Conservation (phyloP, 2,888 invertebrate species). For the Mythimna ferrago region DNA sequence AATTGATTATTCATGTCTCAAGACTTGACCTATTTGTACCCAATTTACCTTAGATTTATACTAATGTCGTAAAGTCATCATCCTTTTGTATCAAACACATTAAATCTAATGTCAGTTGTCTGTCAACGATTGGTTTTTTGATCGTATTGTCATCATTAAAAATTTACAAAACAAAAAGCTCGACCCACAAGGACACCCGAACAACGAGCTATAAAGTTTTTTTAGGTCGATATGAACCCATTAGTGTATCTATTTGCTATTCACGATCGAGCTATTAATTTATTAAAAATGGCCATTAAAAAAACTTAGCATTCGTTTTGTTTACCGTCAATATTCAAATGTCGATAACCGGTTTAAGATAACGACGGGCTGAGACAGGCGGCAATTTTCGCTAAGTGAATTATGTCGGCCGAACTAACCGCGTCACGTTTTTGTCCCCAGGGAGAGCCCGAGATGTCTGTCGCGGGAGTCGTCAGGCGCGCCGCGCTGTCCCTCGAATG, state of each 20-base stretch:
- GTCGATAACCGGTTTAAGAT: slow-evolving; percentile 71
- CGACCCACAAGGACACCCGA: slow-evolving; percentile 54
- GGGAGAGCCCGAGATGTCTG: slow-evolving; percentile 96
- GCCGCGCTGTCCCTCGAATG: slow-evolving; percentile 94
- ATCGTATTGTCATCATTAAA: slow-evolving; percentile 46
- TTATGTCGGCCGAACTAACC: slow-evolving; percentile 71
- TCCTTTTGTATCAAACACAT: slow-evolving; percentile 44
- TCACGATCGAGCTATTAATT: slow-evolving; percentile 70
- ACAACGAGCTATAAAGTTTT: slow-evolving; percentile 56
- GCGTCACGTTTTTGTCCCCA: slow-evolving; percentile 89
- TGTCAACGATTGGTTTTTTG: slow-evolving; percentile 40
- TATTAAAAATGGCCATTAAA: slow-evolving; percentile 68
- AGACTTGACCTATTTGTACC: slow-evolving; percentile 62
- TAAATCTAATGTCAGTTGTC: slow-evolving; percentile 48
- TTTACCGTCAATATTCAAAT: slow-evolving; percentile 75
- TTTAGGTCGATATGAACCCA: slow-evolving; percentile 58
- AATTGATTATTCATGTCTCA: slow-evolving; percentile 62
- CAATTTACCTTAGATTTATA: slow-evolving; percentile 60
- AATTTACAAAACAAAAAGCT: slow-evolving; percentile 45
- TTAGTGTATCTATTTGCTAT: slow-evolving; percentile 67
- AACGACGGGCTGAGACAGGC: slow-evolving; percentile 58
- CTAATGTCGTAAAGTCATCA: slow-evolving; percentile 41
- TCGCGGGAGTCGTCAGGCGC: slow-evolving; percentile 95
- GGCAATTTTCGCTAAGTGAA: slow-evolving; percentile 68
- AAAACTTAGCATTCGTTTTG: slow-evolving; percentile 69